phyloP scores from a whole-genome alignment of 2,797 vertebrate genomes.

The Choloepus didactylus region DNA sequence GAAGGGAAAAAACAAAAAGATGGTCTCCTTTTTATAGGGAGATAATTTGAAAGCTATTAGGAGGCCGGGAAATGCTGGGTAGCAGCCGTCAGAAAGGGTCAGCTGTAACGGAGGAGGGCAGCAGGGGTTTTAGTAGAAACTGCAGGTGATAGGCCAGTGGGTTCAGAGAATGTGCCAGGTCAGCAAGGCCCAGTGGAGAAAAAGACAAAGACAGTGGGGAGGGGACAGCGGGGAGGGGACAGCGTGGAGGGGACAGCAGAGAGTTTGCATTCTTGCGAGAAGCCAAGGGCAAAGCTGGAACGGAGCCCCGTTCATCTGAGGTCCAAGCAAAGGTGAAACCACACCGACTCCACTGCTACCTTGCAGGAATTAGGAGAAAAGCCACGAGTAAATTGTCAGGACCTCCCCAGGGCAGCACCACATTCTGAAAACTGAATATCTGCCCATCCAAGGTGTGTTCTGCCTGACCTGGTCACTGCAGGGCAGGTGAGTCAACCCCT shows the following conservation, averaged over 20 bases:
- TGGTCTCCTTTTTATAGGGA: not conserved
- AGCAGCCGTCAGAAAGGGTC: not conserved
- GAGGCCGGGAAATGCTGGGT: rapidly evolving
- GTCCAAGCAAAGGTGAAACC: not conserved
- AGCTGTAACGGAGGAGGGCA: not conserved
- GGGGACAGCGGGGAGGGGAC: not conserved
- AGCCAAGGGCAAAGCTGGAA: not conserved
- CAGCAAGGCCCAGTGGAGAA: not conserved
- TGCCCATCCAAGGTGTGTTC: not conserved
- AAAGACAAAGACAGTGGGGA: not conserved
- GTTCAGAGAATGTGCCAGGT: slow-evolving; percentile 60
- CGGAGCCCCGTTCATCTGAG: not conserved
- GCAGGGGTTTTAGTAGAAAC: not conserved
- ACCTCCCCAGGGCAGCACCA: rapidly evolving
- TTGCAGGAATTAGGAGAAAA: not conserved
- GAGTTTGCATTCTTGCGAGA: not conserved
- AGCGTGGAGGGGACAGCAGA: not conserved
- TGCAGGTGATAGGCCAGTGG: not conserved
- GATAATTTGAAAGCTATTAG: not conserved
- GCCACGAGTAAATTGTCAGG: not conserved
- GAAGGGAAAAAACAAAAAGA: not conserved
- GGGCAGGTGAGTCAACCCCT: not conserved
- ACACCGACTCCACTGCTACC: not conserved
- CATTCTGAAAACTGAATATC: not conserved
- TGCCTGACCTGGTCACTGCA: not conserved